phyloP scores from a whole-genome alignment of 1,140 invertebrate genomes.

The Drosophila arizonae region DNA sequence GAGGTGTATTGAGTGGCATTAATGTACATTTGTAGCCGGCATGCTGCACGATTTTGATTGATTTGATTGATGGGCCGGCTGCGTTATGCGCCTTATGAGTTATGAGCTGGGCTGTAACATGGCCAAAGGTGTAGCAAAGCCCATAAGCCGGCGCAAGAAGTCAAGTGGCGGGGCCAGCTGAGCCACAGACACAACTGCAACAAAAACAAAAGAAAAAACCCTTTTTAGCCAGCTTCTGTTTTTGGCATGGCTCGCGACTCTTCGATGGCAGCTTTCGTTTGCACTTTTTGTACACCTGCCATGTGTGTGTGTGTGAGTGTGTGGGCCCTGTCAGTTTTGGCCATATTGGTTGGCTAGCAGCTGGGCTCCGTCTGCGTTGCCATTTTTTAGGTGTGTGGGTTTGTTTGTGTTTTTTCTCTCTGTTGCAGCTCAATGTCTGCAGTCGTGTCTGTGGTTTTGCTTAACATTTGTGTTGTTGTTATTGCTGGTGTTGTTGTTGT shows the following conservation, averaged over 20 bases:
- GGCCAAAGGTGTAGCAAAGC: slow-evolving; percentile 43
- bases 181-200: not conserved
- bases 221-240: slow-evolving; percentile 26
- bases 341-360: slow-evolving; percentile 67
- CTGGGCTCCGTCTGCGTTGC: slow-evolving; percentile 72
- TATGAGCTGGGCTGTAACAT: slow-evolving; percentile 51
- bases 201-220: slow-evolving; percentile 2
- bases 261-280: slow-evolving; percentile 16
- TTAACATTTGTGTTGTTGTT: slow-evolving; percentile 70
- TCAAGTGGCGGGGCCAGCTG: slow-evolving; percentile 50
- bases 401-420: slow-evolving; percentile 7
- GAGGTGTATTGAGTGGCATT: slow-evolving; percentile 37
- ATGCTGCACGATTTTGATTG: slow-evolving; percentile 59
- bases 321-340: slow-evolving; percentile 63
- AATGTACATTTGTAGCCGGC: slow-evolving; percentile 64
- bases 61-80: slow-evolving; percentile 34
- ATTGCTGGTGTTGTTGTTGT: slow-evolving; percentile 41
- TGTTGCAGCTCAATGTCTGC: slow-evolving; percentile 35
- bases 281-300: slow-evolving; percentile 68
- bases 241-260: slow-evolving; percentile 51
- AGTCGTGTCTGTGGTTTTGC: slow-evolving; percentile 72
- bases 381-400: slow-evolving; percentile 5
- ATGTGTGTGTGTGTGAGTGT: slow-evolving; percentile 16
- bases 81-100: slow-evolving; percentile 52
- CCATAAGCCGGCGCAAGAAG: slow-evolving; percentile 50